Base-by-base conservation (phyloP, 2,113 vertebrate genomes). In the Pachyramphus minor region DNA sequence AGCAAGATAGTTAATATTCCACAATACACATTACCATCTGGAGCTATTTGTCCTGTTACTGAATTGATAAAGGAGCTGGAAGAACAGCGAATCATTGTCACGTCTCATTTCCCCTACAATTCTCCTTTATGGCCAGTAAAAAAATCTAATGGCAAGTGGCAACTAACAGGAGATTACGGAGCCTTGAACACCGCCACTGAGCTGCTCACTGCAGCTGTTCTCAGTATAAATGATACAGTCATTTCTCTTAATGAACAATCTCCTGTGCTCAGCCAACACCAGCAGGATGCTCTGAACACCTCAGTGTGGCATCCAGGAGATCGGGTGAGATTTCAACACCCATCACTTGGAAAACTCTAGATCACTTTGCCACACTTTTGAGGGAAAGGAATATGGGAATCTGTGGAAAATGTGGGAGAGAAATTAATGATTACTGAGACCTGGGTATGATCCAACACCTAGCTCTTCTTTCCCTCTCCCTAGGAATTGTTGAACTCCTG, bases 1-100 rank as follows among this genome's bases (percentile, higher is more conserved):
- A 88, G 83, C 58, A 80, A 88, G 42, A 37, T 74, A 83, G 72
- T 92, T 86, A 86, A 83, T 92, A 83, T 96, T 88, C 88, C 83
- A 69, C 62, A 88, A 56, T 69, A 72, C 30, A 68, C 67, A 88
- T 83, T 69, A 90, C 23, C 19, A 94, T 93, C 63, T 90, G 75
- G 45, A 90, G 89, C 63, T 86, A 73, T 90, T 93, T 7, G 6
- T 88, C 83, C 67, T 44, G 27, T 92, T 96, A 93, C 71, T 79
- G 82, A 87, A 84, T 87, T 90, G 82, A 87, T 90, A 95, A 93
- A 93, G 53, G 52, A 87, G 49, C 41, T 83, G 21, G 41, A 93
- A 68, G 79, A 95, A 58, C 22, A 49, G n/a, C 42, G 78, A 82
- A 80, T 84, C 81, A 50, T 55, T 59, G 78, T 90, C 90, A 87